Evolutionary conservation across 2,113 vertebrate species (phyloP).

Genomic region (Mastomys natalensis): DNA sequence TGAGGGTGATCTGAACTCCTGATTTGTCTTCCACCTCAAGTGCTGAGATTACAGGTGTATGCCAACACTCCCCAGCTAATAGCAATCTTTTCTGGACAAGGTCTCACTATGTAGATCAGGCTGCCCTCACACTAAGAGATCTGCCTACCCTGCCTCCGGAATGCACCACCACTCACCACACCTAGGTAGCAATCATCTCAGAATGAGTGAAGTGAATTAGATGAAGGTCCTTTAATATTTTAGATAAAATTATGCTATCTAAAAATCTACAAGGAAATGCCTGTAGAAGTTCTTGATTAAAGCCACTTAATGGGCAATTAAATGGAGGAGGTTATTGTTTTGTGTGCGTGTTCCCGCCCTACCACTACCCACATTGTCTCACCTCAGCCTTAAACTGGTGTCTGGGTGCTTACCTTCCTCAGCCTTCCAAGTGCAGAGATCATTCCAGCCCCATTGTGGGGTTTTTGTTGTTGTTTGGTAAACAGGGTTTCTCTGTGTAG

Average conservation of each 20-base stretch:
- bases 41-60: neutral
- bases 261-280: constrained; percentile 14
- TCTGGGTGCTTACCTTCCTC: neutral
- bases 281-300: neutral
- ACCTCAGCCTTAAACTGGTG: neutral
- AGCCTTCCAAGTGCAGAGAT: neutral
- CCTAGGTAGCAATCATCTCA: neutral
- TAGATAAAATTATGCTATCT: neutral
- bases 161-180: too few relatives aligned
- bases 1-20: neutral
- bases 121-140: neutral
- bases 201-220: neutral
- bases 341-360: too few relatives aligned
- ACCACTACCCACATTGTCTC: neutral
- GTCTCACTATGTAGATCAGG: too few relatives aligned
- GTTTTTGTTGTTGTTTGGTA: neutral
- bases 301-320: neutral
- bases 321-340: neutral
- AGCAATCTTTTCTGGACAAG: neutral
- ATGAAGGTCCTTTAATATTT: neutral
- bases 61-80: neutral
- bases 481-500: neutral
- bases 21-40: neutral
- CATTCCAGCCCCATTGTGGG: neutral
- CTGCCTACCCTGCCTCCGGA: neutral